Conservation (phyloP, 1,140 invertebrate genomes). For the Scylla paramamosain region DNA sequence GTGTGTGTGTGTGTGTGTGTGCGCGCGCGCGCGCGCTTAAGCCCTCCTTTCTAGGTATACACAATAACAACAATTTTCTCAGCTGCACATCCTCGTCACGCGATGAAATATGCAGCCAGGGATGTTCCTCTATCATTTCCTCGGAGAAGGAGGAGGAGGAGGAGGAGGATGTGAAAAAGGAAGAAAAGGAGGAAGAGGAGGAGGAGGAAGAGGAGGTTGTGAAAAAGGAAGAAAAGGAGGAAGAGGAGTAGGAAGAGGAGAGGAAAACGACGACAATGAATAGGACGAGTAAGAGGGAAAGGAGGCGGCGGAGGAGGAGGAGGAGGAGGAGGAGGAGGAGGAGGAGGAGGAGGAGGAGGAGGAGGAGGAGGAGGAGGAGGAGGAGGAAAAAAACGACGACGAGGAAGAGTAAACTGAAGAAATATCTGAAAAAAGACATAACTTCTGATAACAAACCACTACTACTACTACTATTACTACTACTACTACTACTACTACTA, state of each 20-base stretch:
- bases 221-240: background rate
- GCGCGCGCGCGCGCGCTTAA: background rate
- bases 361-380: background rate
- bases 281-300: no score
- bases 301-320: no score
- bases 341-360: background rate
- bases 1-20: conserved; percentile 9
- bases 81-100: background rate
- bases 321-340: no score
- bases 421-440: no score
- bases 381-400: no score
- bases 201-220: background rate
- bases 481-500: no score
- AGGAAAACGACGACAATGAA: background rate
- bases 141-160: no score
- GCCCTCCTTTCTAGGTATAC: background rate
- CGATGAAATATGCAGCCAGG: background rate
- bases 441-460: no score
- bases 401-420: no score
- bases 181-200: background rate
- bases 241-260: background rate
- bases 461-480: no score
- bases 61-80: background rate
- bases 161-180: background rate
- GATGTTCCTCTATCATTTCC: background rate